These are phyloP conservation scores for Epinephelus coioides DNA, from an alignment of 2,797 vertebrate genomes.

Conservation along the genomic window DNA sequence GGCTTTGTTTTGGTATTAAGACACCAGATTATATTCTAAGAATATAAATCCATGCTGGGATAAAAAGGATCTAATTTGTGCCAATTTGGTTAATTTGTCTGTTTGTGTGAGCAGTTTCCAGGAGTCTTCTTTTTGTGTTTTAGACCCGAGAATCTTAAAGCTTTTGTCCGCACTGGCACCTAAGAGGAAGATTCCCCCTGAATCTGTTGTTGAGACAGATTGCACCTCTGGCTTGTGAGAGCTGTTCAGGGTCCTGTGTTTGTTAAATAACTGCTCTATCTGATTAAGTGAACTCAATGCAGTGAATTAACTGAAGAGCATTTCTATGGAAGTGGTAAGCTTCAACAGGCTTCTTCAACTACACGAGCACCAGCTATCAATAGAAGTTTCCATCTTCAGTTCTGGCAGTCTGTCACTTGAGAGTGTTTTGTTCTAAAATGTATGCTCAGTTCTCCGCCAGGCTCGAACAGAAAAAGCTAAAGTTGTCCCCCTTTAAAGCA, in stretches of 20 bases:
- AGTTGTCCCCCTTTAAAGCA: slow-evolving; percentile 50
- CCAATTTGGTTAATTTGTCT: neutral
- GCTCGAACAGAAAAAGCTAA: slow-evolving; percentile 36
- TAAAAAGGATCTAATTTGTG: neutral
- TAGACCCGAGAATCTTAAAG: neutral
- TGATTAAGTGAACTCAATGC: slow-evolving; percentile 3
- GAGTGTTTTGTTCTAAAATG: slow-evolving; percentile 55
- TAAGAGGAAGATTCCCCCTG: neutral
- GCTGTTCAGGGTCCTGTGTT: slow-evolving; percentile 5
- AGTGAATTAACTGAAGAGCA: slow-evolving; percentile 26
- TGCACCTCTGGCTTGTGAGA: slow-evolving; percentile 11
- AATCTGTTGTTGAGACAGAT: slow-evolving; percentile 13
- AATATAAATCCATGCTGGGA: slow-evolving; percentile 1
- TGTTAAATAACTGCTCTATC: slow-evolving; percentile 12
- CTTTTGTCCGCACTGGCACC: neutral
- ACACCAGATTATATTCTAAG: neutral
- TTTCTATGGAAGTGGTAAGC: slow-evolving; percentile 12
- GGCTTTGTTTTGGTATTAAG: neutral
- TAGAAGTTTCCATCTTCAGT: slow-evolving; percentile 31
- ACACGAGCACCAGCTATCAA: slow-evolving; percentile 15
- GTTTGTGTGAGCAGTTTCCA: neutral
- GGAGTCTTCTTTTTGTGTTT: neutral
- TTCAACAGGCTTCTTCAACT: slow-evolving; percentile 22
- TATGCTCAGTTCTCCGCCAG: slow-evolving; percentile 43
- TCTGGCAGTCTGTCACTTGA: slow-evolving; percentile 41